Evolutionary conservation across 1,140 invertebrate species (phyloP), one percentile per base, ranked within the genome.

Genomic region (Chironomus tepperi): DNA sequence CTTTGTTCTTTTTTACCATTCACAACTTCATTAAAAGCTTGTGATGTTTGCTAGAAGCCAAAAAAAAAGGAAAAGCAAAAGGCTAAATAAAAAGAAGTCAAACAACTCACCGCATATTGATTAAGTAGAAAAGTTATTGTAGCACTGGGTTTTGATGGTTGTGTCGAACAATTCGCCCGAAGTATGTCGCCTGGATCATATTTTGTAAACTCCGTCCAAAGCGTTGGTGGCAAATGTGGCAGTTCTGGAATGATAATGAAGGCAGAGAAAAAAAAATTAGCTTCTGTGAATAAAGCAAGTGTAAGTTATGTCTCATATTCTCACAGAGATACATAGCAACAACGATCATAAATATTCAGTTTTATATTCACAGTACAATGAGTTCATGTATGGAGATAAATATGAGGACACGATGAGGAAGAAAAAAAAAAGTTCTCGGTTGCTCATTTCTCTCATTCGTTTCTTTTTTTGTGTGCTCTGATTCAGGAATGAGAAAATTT

Each of bases 61-160:
- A 34, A 34, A 34, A 34, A 1, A 34, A 15, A 5, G 3, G 12
- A 57, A 57, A 57, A n/a, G n/a, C n/a, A n/a, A n/a, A 57, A 12
- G 3, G 24, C 24, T 34, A 57, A n/a, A 2, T 47, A 15, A 47
- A 47, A 57, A 57, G 12, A 57, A 57, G 15, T 15, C n/a, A 1
- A 57, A 57, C 47, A 74, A 87, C 89, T 91, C 84, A 93, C 92
- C 84, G 88, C 85, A 79, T 87, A 85, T 77, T 89, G 88, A 79
- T 94, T 94, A 80, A 94, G 86, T 79, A 87, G 86, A 84, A 93
- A 92, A 73, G 86, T 87, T 47, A 93, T 83, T 74, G 86, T 84
- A 42, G 87, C 85, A 15, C 88, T 85, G 15, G 91, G 91, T 74
- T 87, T 85, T 24, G 89, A 89, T 10, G 87, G 84, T 74, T 86